Base-by-base conservation (phyloP, 2,888 invertebrate species). In the Nemapogon koenigi region DNA sequence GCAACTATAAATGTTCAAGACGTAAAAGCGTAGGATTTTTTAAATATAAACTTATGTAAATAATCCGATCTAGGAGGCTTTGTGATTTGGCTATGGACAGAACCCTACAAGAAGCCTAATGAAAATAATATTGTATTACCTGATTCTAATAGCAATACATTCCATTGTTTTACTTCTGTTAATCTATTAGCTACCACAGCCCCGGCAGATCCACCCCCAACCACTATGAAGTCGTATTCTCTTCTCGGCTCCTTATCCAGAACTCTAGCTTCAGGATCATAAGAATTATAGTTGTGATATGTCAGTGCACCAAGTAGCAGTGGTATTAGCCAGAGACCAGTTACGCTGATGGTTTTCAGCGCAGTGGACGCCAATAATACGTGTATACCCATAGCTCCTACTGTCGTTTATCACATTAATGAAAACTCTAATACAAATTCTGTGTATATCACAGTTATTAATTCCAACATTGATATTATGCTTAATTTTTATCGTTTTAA, bases 191-290 rank as follows among this genome's bases (percentile, higher is more conserved):
- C 93, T 2, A 95, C 84, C 2, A 94, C 94, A 0, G 94, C 92
- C 0, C 94, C 94, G 0, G 94, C 94, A 0, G 93, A 92, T 1
- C 95, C 95, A 2, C 89, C 92, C 2, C 94, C 94, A 3, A 94
- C 81, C 2, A 93, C 82, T 16, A 94, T 80, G 54, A 93, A 93
- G 57, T 94, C 94, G 58, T 94, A 93, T 54, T 91, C 90, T n/a
- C 76, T 75, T 10, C 88, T 69, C 16, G 84, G 85, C 42, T 85
- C 83, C 44, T 83, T 85, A 52, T 92, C 87, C 43, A 86, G 72
- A 0, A 90, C 86, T 35, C 83, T 84, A 2, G 89, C 86, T 63
- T 93, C 93, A 0, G 93, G 93, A 55, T 93, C 93, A 16, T 88
- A 80, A 18, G 84, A 83, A 57, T 89, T 90, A 60, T 93, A 93